Base-by-base conservation (phyloP, 1,140 invertebrate genomes). In the Campoletis sonorensis region DNA sequence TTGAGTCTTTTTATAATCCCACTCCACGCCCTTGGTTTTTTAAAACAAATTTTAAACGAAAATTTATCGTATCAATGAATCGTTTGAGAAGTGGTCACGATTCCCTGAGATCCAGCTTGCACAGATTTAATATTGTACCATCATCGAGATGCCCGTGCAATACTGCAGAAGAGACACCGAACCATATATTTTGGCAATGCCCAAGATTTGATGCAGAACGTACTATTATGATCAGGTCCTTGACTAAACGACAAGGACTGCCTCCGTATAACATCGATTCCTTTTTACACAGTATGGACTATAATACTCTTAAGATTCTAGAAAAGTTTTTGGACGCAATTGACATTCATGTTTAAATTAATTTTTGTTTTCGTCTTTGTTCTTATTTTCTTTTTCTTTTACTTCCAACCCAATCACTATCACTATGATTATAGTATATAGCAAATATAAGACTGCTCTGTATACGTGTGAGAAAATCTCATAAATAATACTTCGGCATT, bases 21-120 rank as follows among this genome's bases (percentile, higher is more conserved):
- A 21, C 21, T n/a, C 16, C 30, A 21, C 37, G 26, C n/a, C 79
- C 79, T 11, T 80, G 79, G 79, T 68, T 68, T 80, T 72, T 72
- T 37, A 80, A 23, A 21, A 51, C 1, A n/a, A 21, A 13, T 33
- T 33, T 80, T 16, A 51, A 49, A 15, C 51, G 79, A 18, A 80
- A 45, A 54, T 16, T 68, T 1, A 58, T 72, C 18, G 79, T 80
- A 15, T 27, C 67, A 3, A 71, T 80, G 16, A 80, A 72, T 37
- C 45, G 79, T 30, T 33, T 80, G 21, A 49, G 13, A n/a, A 54
- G 67, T 21, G 68, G 68, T n/a, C 79, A 80, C 23, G 27, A 67
- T 5, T 80, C 79, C 7, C n/a, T 72, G 40, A 61, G 27, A 8
- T 16, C 23, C 30, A 80, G 49, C 49, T 58, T 76, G 27, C 13